phyloP scores from a whole-genome alignment of 2,888 invertebrate genomes.

The Clostera curtula region DNA sequence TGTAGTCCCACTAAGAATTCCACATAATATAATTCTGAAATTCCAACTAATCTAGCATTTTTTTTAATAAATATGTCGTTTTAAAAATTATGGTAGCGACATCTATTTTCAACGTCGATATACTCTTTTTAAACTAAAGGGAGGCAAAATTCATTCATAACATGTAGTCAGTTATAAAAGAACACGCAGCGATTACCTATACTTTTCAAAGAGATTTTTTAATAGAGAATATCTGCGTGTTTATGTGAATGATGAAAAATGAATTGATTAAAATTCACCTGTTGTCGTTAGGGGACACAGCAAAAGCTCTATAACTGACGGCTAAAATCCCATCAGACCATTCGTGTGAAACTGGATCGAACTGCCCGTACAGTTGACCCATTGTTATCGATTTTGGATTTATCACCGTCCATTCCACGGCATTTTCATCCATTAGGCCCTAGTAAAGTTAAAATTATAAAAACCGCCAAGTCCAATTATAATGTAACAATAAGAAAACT shows the following conservation, averaged over 20 bases:
- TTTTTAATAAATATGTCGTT: no score
- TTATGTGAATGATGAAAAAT: neutral
- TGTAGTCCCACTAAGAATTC: neutral
- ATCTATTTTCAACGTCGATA: no score
- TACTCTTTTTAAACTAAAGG: no score
- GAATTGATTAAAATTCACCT: constrained; percentile 54
- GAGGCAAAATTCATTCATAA: no score
- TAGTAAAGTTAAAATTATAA: constrained; percentile 25
- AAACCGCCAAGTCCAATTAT: neutral
- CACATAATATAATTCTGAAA: constrained; percentile 3
- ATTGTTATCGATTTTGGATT: constrained; percentile 97
- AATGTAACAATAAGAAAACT: neutral
- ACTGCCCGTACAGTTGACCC: constrained; percentile 96
- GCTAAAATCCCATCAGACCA: constrained; percentile 94
- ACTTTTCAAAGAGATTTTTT: no score
- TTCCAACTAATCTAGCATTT: no score
- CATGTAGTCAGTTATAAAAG: no score
- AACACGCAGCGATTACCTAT: no score
- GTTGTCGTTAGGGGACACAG: constrained; percentile 82
- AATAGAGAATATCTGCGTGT: neutral
- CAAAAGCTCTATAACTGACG: constrained; percentile 86
- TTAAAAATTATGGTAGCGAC: no score
- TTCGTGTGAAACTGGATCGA: constrained; percentile 95
- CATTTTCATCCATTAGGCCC: constrained; percentile 84
- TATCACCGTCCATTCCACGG: constrained; percentile 85